phyloP scores from a whole-genome alignment of 2,888 invertebrate genomes.

The Calameuta pallipes region DNA sequence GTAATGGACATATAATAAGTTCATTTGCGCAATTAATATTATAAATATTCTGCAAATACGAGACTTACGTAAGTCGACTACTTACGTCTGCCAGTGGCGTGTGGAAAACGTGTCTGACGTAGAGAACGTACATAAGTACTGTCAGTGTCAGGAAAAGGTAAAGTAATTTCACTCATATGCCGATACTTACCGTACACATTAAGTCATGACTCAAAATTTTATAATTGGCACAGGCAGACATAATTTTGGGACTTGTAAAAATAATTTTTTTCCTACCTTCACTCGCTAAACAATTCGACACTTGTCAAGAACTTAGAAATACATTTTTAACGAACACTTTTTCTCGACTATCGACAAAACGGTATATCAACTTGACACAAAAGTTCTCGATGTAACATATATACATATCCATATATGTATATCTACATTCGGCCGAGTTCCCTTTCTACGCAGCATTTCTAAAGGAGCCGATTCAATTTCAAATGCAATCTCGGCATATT shows the following conservation, averaged over 20 bases:
- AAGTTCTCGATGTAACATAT: background rate
- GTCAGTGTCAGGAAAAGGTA: background rate
- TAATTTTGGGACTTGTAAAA: background rate
- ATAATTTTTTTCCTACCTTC: background rate
- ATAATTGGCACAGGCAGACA: background rate
- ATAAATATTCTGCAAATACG: slow-evolving; percentile 48
- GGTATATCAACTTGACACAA: background rate
- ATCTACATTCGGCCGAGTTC: background rate
- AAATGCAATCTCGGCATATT: slow-evolving; percentile 55
- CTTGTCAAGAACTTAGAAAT: background rate
- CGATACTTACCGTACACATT: background rate
- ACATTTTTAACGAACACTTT: background rate
- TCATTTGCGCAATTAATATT: slow-evolving; percentile 49
- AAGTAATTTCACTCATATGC: background rate
- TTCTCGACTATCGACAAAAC: background rate
- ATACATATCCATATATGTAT: no score
- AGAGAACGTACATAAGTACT: background rate
- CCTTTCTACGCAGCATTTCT: background rate
- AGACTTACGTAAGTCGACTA: slow-evolving; percentile 34
- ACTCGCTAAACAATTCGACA: background rate
- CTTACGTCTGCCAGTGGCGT: slow-evolving; percentile 5
- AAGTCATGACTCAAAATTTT: background rate
- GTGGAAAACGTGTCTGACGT: background rate
- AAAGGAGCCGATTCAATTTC: slow-evolving; percentile 53
- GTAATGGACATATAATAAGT: slow-evolving; percentile 37